phyloP scores from a whole-genome alignment of 2,888 invertebrate genomes.

The Synergus laeviventris region DNA sequence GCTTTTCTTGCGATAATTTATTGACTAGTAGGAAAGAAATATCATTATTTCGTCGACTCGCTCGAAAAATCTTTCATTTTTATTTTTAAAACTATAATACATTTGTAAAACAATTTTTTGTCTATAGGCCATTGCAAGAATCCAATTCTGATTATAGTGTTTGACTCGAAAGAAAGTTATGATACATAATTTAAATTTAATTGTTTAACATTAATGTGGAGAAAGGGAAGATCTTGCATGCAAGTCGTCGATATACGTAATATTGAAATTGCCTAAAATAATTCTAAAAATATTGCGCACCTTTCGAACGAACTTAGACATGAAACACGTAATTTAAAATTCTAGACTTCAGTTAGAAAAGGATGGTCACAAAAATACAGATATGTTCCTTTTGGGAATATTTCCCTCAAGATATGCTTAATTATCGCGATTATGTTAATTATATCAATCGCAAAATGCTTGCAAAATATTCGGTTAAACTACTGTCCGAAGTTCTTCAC shows the following conservation, averaged over 20 bases:
- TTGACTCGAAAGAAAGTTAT: not conserved
- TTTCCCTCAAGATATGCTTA: constrained; percentile 26
- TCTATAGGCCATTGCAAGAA: not conserved
- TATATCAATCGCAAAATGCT: constrained; percentile 9
- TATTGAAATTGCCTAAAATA: constrained; percentile 45
- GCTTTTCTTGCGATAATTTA: constrained; percentile 55
- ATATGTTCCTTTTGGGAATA: constrained; percentile 61
- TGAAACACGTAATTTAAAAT: constrained; percentile 51
- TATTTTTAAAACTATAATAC: no score
- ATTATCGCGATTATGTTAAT: constrained; percentile 31
- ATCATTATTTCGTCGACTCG: constrained; percentile 44
- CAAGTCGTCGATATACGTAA: constrained; percentile 51
- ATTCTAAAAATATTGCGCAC: constrained; percentile 58
- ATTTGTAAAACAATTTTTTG: not conserved
- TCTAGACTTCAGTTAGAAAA: constrained; percentile 62
- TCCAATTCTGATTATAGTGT: not conserved
- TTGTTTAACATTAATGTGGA: not conserved
- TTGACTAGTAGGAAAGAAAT: constrained; percentile 63
- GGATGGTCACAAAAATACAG: constrained; percentile 70
- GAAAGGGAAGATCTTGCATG: constrained; percentile 40
- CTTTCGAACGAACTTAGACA: constrained; percentile 48
- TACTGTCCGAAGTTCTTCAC: not conserved
- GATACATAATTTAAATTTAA: not conserved
- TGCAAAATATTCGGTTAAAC: constrained; percentile 15
- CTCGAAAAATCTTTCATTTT: constrained; percentile 44